These are phyloP conservation scores for Diorhabda elongata DNA, from an alignment of 1,140 invertebrate species.

Conservation along the genomic window DNA sequence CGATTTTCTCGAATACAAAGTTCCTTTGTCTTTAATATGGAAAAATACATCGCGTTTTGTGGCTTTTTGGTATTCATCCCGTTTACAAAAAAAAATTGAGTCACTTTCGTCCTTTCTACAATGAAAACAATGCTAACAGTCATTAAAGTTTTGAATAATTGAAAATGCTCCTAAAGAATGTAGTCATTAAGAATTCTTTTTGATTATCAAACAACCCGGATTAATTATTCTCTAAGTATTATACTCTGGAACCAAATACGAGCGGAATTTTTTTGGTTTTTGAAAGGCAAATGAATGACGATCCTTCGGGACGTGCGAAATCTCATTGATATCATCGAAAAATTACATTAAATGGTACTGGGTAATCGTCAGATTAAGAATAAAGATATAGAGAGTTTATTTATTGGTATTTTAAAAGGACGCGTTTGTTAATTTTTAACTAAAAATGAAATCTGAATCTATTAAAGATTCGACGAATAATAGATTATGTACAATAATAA, in stretches of 20 bases:
- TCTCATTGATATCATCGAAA: too few species aligned
- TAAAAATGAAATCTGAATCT: too few species aligned
- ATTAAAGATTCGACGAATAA: too few species aligned
- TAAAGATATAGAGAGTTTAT: too few species aligned
- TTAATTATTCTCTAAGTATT: constrained; percentile 27
- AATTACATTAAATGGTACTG: too few species aligned
- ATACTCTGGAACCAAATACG: constrained; percentile 11
- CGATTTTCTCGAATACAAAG: not conserved
- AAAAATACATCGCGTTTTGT: not conserved
- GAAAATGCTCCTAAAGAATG: constrained; percentile 14
- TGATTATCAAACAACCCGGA: constrained; percentile 16
- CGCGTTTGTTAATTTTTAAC: too few species aligned
- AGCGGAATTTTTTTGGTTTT: not conserved
- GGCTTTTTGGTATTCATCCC: not conserved
- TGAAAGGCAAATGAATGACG: too few species aligned
- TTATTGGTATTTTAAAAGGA: too few species aligned
- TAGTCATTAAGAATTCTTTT: constrained; percentile 26
- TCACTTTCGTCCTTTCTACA: not conserved
- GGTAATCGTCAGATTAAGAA: too few species aligned
- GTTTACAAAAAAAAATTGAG: not conserved
- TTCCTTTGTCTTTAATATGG: not conserved
- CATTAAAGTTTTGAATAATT: constrained; percentile 9
- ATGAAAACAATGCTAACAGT: constrained; percentile 3
- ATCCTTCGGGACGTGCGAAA: too few species aligned
- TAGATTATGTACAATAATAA: too few species aligned